These are phyloP conservation scores for Decapterus maruadsi DNA, from an alignment of 2,797 vertebrate species.

Conservation along the genomic window DNA sequence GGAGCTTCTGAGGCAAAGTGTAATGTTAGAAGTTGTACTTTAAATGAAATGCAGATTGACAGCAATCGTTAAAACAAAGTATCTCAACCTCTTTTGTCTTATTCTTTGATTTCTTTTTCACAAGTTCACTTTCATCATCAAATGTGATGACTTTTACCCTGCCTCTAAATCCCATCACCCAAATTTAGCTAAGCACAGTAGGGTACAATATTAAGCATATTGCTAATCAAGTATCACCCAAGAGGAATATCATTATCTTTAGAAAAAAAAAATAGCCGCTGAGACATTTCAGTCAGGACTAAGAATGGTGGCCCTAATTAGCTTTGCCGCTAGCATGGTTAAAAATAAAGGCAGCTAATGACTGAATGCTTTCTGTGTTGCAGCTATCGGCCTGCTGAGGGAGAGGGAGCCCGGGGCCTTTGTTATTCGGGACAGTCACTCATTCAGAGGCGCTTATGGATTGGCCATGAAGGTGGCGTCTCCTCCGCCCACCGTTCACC, in stretches of 20 bases:
- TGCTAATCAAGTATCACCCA: not conserved
- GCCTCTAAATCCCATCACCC: not conserved
- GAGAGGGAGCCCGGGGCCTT: conserved; percentile 97
- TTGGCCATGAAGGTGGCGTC: conserved; percentile 98
- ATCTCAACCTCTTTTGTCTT: conserved; percentile 1
- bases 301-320: not conserved
- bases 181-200: not conserved
- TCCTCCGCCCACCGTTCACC: conserved; percentile 92
- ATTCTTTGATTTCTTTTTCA: not conserved
- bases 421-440: conserved; percentile 98
- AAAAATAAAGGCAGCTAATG: not conserved
- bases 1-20: conserved; percentile 39
- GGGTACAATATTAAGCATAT: not conserved
- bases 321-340: not conserved
- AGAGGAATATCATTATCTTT: not conserved
- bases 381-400: conserved; percentile 94
- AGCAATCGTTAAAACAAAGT: conserved; percentile 3
- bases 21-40: conserved; percentile 38
- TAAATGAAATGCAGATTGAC: conserved; percentile 46
- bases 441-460: conserved; percentile 96
- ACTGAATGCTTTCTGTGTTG: conserved; percentile 22
- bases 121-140: not conserved
- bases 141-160: not conserved
- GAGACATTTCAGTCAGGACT: not conserved
- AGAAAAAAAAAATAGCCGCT: not conserved